A percentile compares a stretch with the other conserved stretches of the same genome.
Evolutionary conservation across 2,888 invertebrate species (phyloP).

Genomic region (Eulithis testata): DNA sequence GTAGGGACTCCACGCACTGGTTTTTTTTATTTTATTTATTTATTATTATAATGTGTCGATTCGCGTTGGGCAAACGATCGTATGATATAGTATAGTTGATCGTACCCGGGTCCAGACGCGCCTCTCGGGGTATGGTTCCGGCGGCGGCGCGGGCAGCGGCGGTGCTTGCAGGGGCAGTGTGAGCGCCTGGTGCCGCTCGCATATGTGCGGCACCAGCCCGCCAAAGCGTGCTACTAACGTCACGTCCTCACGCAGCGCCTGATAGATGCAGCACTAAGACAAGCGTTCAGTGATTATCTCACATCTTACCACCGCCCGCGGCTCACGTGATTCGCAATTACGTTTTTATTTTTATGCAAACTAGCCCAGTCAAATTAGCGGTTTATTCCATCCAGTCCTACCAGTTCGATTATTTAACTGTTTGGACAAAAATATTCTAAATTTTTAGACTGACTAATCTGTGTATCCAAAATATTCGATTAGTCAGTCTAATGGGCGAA

Average conservation of each 20-base stretch:
- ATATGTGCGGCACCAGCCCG: slow-evolving; percentile 13
- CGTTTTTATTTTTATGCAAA: neutral
- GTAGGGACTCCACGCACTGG: too few relatives aligned
- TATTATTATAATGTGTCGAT: too few relatives aligned
- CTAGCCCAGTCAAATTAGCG: too few relatives aligned
- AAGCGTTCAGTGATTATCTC: slow-evolving; percentile 20
- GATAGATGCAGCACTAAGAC: slow-evolving; percentile 33
- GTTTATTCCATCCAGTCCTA: too few relatives aligned
- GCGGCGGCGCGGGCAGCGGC: slow-evolving; percentile 11
- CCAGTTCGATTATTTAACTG: too few relatives aligned
- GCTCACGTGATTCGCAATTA: slow-evolving; percentile 18
- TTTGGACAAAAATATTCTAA: too few relatives aligned
- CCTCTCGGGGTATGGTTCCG: too few relatives aligned
- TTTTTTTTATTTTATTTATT: too few relatives aligned
- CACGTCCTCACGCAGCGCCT: slow-evolving; percentile 10
- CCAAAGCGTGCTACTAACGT: neutral
- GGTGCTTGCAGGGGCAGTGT: slow-evolving; percentile 15
- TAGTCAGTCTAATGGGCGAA: too few relatives aligned
- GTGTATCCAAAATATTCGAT: too few relatives aligned
- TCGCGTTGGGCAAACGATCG: too few relatives aligned
- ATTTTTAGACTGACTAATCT: too few relatives aligned
- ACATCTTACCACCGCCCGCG: slow-evolving; percentile 15
- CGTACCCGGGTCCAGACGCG: slow-evolving; percentile 6
- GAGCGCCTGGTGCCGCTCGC: slow-evolving; percentile 17
- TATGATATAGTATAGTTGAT: neutral